These are phyloP conservation scores for Drosophila arawakana DNA, from an alignment of 1,140 invertebrate genomes.

Conservation along the genomic window DNA sequence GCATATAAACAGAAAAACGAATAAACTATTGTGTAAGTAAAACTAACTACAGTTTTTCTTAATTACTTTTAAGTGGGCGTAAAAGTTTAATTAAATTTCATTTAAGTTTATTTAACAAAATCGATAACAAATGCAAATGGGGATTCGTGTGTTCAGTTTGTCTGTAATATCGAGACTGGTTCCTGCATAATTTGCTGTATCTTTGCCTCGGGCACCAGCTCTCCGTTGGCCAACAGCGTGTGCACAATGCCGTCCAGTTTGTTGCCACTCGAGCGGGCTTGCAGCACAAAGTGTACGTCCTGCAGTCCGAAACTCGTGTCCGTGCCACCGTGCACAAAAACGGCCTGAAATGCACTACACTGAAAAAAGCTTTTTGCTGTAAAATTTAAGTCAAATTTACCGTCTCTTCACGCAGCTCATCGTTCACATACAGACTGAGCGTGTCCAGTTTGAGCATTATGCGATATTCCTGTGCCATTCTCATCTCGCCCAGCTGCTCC, in stretches of 20 bases:
- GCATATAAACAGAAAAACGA: conserved; percentile 77
- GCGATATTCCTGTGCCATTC: conserved; percentile 85
- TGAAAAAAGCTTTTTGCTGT: too few relatives aligned
- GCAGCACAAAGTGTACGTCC: conserved; percentile 73
- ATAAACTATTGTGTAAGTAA: conserved; percentile 75
- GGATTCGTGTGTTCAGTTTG: conserved; percentile 45
- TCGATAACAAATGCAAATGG: conserved; percentile 53
- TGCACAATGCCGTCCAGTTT: conserved; percentile 80
- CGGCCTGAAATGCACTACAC: conserved; percentile 86
- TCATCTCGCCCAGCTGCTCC: conserved; percentile 20
- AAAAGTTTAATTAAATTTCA: too few relatives aligned
- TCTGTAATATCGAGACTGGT: conserved; percentile 75
- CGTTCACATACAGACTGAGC: conserved; percentile 80
- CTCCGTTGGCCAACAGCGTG: conserved; percentile 74
- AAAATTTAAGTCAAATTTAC: conserved; percentile 27
- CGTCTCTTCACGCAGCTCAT: conserved; percentile 73
- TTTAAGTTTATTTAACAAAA: conserved; percentile 6
- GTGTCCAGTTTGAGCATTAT: conserved; percentile 87
- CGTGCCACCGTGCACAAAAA: conserved; percentile 93
- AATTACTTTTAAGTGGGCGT: not conserved
- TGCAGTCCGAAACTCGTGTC: conserved; percentile 89
- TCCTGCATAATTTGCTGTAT: conserved; percentile 83
- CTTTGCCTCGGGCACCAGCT: conserved; percentile 75
- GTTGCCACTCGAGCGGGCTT: conserved; percentile 82
- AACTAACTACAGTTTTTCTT: conserved; percentile 17